Conservation (phyloP, 2,797 vertebrate species). For the Taenioides sp. region DNA sequence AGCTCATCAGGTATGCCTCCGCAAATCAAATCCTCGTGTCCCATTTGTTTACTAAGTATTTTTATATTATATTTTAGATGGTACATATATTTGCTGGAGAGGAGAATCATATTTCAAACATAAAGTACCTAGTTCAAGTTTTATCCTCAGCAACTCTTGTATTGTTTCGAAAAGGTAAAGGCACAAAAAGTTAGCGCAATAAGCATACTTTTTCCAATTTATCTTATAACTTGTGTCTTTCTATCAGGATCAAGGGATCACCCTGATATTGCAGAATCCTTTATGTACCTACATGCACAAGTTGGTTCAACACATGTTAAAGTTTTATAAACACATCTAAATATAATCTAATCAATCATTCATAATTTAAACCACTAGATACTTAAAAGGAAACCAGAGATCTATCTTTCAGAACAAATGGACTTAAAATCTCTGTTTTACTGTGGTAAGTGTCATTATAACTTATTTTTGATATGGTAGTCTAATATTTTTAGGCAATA, state of each 20-base stretch:
- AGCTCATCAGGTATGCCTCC: slow-evolving; percentile 84
- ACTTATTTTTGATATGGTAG: not conserved
- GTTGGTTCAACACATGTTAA: slow-evolving; percentile 71
- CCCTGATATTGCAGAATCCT: slow-evolving; percentile 98
- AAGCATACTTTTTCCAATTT: not conserved
- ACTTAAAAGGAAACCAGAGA: slow-evolving; percentile 91
- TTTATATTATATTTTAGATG: slow-evolving; percentile 79
- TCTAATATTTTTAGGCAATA: not conserved
- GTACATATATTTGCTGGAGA: slow-evolving; percentile 94
- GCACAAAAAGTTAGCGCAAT: not conserved
- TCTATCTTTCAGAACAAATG: slow-evolving; percentile 87
- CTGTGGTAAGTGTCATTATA: slow-evolving; percentile 84
- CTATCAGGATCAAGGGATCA: slow-evolving; percentile 92
- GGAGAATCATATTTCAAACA: slow-evolving; percentile 84
- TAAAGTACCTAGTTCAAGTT: slow-evolving; percentile 85
- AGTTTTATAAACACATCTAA: not conserved
- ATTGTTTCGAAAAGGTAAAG: slow-evolving; percentile 92
- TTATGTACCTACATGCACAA: slow-evolving; percentile 98
- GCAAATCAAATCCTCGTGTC: not conserved
- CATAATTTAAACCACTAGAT: slow-evolving; percentile 82
- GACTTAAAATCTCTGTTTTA: slow-evolving; percentile 94
- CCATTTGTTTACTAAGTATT: not conserved
- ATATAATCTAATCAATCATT: not conserved
- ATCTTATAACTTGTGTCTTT: slow-evolving; percentile 28
- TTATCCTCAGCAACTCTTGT: slow-evolving; percentile 89